Evolutionary conservation across 2,113 vertebrate species (phyloP), one percentile per base, ranked within the genome.

Genomic region (Nerophis lumbriciformis): DNA sequence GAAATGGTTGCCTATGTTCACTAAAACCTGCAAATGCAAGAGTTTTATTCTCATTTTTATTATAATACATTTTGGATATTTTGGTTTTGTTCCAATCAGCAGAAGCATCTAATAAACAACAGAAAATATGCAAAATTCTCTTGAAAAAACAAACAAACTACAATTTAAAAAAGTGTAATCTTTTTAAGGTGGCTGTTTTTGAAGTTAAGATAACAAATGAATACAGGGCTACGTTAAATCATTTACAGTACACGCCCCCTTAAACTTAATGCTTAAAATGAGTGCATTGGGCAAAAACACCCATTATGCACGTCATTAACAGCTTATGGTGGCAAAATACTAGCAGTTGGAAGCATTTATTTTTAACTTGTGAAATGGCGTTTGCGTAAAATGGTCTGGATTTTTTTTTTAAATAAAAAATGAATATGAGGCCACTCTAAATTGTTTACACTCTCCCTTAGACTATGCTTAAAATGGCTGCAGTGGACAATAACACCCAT

Each of bases 1-100:
- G 86, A 99, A 99, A 91, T 98, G 95, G 89, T 94, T 99, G 85
- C 97, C 97, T 85, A 98, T 95, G 81, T 99, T 99, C 84, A 99
- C 97, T 91, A 99, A 92, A 68, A 98, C 95, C 96, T 99, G 91
- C 10, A 92, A 85, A 38, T 62, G 73, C 38, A 77, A 78, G 79
- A 2, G 13, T 57, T 16, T 19, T 44, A 21, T 44, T 39, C 42
- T 4, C 42, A 45, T 15, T 37, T 54, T 54, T 1, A 36, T 19
- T 36, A 36, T 6, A 57, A 55, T 37, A n/a, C 12, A 37, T 10
- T 21, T 19, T 45, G 42, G 12, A 71, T 51, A 56, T 44, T 75
- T 75, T 74, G 69, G 78, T 57, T 66, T 68, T 62, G 4, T 51
- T 75, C 66, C 69, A 59, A 69, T 35, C 7, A 7, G 36, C 8